phyloP scores from a whole-genome alignment of 2,797 vertebrate species.

The Tragopan temminckii region DNA sequence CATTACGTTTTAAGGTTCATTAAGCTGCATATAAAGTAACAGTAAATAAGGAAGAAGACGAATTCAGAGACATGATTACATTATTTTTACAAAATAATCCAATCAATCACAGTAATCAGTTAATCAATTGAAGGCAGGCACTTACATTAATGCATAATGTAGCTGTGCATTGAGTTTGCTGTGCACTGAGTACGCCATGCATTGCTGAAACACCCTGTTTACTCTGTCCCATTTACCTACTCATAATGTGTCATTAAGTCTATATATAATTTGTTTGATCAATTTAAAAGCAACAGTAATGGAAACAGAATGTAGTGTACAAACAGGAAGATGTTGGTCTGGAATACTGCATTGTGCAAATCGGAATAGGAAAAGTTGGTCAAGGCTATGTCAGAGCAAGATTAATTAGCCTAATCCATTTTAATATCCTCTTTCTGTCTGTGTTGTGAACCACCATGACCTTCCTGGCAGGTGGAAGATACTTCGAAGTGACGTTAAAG shows the following conservation, averaged over 20 bases:
- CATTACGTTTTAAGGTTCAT: conserved; percentile 70
- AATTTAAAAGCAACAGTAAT: conserved; percentile 52
- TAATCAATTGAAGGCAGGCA: conserved; percentile 81
- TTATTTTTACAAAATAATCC: conserved; percentile 83
- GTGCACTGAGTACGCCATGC: conserved; percentile 77
- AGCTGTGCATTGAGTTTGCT: conserved; percentile 73
- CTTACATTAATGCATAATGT: conserved; percentile 70
- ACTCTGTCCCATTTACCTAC: conserved; percentile 70
- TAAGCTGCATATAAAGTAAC: conserved; percentile 78
- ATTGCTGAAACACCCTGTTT: conserved; percentile 78
- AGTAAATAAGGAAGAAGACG: conserved; percentile 74
- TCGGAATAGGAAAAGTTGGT: conserved; percentile 63
- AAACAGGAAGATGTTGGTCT: conserved; percentile 64
- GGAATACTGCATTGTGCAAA: conserved; percentile 38
- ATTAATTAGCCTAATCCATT: conserved; percentile 91
- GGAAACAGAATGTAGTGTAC: conserved; percentile 53
- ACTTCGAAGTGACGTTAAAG: conserved; percentile 77
- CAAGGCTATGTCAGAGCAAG: conserved; percentile 78
- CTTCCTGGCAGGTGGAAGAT: conserved; percentile 88
- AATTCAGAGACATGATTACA: conserved; percentile 70
- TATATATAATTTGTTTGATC: conserved; percentile 75
- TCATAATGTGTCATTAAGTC: conserved; percentile 76
- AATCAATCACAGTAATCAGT: conserved; percentile 85
- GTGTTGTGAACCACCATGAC: conserved; percentile 77
- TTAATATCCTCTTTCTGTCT: conserved; percentile 86